Base-by-base conservation (phyloP, 2,113 vertebrate genomes). In the Puntigrus tetrazona region DNA sequence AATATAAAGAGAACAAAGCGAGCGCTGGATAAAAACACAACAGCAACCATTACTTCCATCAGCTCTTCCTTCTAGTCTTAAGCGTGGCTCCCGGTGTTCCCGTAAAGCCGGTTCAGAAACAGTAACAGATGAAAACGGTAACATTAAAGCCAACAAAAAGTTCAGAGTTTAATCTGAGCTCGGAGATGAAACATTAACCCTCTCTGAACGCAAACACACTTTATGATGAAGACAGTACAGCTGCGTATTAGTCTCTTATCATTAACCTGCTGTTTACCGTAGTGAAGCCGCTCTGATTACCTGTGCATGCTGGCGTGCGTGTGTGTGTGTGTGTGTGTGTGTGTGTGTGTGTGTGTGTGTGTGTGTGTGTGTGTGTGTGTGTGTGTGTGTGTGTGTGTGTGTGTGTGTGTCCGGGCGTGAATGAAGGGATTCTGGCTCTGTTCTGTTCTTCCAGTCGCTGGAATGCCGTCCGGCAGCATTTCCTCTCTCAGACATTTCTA, bases 301-400 rank as follows among this genome's bases (percentile, higher is more conserved):
- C 87, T 86, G 83, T 43, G 82, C 78, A 84, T 82, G 63, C 0
- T 20, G 31, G 16, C 18, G 63, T n/a, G n/a, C n/a, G n/a, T n/a
- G n/a, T n/a, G n/a, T n/a, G n/a, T n/a, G n/a, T n/a, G n/a, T n/a
- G n/a, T n/a, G n/a, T n/a, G n/a, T n/a, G n/a, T n/a, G n/a, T n/a
- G n/a, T n/a, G n/a, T n/a, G n/a, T n/a, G n/a, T n/a, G n/a, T n/a
- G n/a, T n/a, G n/a, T n/a, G n/a, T n/a, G n/a, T n/a, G n/a, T n/a
- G n/a, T n/a, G n/a, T n/a, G n/a, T n/a, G n/a, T n/a, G n/a, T n/a
- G n/a, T n/a, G n/a, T n/a, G n/a, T n/a, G n/a, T n/a, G n/a, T n/a
- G n/a, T n/a, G n/a, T n/a, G n/a, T n/a, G n/a, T n/a, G n/a, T n/a
- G n/a, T n/a, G n/a, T n/a, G n/a, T n/a, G n/a, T n/a, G n/a, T n/a